Conservation (phyloP, 2,113 vertebrate genomes). For the Myanophis thanlyinensis region DNA sequence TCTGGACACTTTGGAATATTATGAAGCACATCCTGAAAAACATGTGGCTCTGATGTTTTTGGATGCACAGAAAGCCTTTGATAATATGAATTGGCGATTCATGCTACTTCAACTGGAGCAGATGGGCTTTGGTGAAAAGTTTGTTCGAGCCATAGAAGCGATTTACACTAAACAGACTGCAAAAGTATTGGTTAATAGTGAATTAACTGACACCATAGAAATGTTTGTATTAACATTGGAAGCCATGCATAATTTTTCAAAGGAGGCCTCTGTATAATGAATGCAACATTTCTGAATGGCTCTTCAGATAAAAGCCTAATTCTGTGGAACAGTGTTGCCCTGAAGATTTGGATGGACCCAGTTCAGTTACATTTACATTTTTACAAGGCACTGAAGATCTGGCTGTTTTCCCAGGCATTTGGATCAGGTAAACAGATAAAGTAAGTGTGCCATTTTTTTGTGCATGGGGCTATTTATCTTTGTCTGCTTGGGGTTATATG, state of each 20-base stretch:
- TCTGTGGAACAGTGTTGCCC: neutral
- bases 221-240: too few species aligned
- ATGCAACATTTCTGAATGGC: neutral
- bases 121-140: too few species aligned
- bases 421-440: neutral
- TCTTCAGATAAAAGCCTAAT: neutral
- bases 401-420: neutral
- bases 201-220: too few species aligned
- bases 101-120: too few species aligned
- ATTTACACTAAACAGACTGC: too few species aligned
- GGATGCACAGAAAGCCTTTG: too few species aligned
- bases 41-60: too few species aligned
- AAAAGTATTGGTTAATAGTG: too few species aligned
- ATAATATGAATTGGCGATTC: too few species aligned
- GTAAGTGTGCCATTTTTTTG: neutral
- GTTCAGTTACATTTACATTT: neutral
- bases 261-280: neutral
- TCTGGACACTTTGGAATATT: too few species aligned
- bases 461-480: neutral
- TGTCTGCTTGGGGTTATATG: neutral
- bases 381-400: neutral
- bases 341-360: neutral
- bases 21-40: too few species aligned
- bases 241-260: neutral
- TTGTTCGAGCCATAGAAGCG: too few species aligned